Evolutionary conservation across 2,797 vertebrate species (phyloP), one percentile per base, ranked within the genome.

Genomic region (Labeo calbasu): DNA sequence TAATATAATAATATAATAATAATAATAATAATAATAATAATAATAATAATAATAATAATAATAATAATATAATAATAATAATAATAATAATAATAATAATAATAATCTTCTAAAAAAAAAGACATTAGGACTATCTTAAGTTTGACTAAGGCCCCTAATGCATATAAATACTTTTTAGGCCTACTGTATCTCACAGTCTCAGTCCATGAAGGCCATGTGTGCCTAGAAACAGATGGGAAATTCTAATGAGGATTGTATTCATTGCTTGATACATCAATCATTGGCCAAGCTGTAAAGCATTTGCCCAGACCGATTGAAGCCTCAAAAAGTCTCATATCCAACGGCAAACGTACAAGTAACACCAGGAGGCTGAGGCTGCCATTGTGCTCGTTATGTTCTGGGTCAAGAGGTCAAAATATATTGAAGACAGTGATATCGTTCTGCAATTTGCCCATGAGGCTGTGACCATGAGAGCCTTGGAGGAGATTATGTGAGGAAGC

Each of bases 241-340:
- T 78, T 65, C 23, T 48, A 65, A 78, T 50, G 17, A 65, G 43
- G 15, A 32, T 12, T 50, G 11, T 13, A 12, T 50, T 21, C 5
- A 28, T 21, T 65, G 57, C 43, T 50, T 19, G 36, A 40, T 0
- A 14, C 0, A 80, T 69, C 21, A 53, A 19, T 77, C 76, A 77
- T 59, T 61, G 75, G 57, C 78, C 65, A 17, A 69, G 32, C 78
- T 55, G 21, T 53, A 55, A 36, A 69, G 48, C 78, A 55, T 68
- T 69, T 68, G 28, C 4, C 13, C 7, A 51, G 36, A 23, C 25
- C 40, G 13, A 55, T 1, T 80, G 50, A 80, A 68, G 19, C 32
- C 65, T 55, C 13, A 69, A 8, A 15, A 13, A 15, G 19, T 8
- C 55, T 61, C 14, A 23, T 28, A 57, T n/a, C n/a, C 19, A 66